A percentile compares a stretch with the other conserved stretches of the same genome.
Evolutionary conservation across 2,888 invertebrate species (phyloP).

Genomic region (Apamea monoglypha): DNA sequence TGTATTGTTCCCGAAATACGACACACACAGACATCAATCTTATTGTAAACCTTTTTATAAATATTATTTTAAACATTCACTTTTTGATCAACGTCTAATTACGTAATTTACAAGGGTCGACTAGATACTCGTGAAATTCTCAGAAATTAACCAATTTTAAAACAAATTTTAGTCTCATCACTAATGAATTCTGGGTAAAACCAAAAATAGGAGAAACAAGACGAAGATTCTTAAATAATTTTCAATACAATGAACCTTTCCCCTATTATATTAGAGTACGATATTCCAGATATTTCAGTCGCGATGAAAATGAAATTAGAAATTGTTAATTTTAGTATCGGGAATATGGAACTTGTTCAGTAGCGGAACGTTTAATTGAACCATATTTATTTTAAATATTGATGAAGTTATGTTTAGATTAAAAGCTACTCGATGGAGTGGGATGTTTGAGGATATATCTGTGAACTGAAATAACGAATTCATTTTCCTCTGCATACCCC

Average conservation of each 20-base stretch:
- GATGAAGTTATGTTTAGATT: conserved; percentile 62
- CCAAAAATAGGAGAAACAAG: not conserved
- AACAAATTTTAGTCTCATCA: not conserved
- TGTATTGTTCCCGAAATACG: not conserved
- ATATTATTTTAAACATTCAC: not conserved
- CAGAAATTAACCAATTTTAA: not conserved
- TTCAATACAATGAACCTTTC: not conserved
- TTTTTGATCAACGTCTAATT: not conserved
- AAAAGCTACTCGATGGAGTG: conserved; percentile 40
- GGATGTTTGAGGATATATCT: conserved; percentile 43
- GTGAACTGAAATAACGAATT: conserved; percentile 49
- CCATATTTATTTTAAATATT: conserved; percentile 61
- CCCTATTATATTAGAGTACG: not conserved
- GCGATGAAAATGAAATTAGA: conserved; percentile 34
- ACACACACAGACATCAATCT: not conserved
- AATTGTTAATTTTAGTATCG: conserved; percentile 30
- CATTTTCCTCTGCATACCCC: conserved; percentile 40
- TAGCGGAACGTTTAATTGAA: conserved; percentile 27
- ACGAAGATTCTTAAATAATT: not conserved
- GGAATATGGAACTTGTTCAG: conserved; percentile 20
- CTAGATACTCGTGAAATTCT: not conserved
- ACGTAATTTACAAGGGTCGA: not conserved
- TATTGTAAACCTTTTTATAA: too few relatives aligned
- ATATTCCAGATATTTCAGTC: conserved; percentile 19
- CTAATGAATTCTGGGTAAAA: conserved; percentile 1